Conservation (phyloP, 2,888 invertebrate species). For the Eubasilissa splendida region DNA sequence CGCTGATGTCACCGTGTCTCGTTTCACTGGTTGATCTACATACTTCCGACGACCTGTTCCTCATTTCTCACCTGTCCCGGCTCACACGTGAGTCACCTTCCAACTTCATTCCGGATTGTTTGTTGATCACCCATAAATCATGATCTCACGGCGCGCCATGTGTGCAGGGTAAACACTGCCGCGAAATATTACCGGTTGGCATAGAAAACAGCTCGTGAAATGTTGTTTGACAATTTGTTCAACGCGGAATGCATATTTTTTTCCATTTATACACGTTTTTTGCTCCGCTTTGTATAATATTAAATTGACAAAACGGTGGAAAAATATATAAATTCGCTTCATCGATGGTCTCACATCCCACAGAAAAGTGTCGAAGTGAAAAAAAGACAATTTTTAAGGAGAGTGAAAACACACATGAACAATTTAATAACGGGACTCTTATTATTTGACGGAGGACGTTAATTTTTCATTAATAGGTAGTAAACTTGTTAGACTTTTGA, state of each 20-base stretch:
- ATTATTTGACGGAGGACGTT: too few species aligned
- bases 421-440: too few species aligned
- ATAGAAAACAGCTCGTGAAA: constrained; percentile 2
- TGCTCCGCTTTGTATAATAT: too few species aligned
- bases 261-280: background rate
- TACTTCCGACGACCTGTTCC: constrained; percentile 14
- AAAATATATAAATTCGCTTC: too few species aligned
- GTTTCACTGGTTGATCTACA: constrained; percentile 20
- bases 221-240: constrained; percentile 11
- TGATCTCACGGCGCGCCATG: constrained; percentile 28
- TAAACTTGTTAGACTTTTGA: too few species aligned
- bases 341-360: too few species aligned
- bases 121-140: constrained; percentile 37
- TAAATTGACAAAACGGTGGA: too few species aligned
- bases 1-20: constrained; percentile 33
- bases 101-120: constrained; percentile 32
- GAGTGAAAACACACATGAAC: too few species aligned
- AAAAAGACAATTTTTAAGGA: too few species aligned
- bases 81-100: constrained; percentile 34
- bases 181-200: background rate
- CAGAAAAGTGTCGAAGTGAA: too few species aligned
- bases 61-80: background rate
- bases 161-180: constrained; percentile 6
- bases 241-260: background rate
- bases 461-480: too few species aligned